Evolutionary conservation across 35 echinoderm and acorn worm species (phyloP).

Genomic region (Heliocidaris tuberculata): DNA sequence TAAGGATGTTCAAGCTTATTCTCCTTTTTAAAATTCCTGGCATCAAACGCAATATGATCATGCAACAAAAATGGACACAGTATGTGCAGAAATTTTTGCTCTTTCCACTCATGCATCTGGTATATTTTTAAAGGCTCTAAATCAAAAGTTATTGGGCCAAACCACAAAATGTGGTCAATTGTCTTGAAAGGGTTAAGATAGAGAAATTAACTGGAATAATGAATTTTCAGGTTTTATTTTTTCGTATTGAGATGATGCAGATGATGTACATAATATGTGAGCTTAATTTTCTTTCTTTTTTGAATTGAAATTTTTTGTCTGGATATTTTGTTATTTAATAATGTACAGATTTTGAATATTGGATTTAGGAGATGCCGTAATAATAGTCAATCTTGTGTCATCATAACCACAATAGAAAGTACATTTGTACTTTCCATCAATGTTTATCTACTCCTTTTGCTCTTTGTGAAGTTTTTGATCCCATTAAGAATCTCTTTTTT

Average conservation of each 20-base stretch:
- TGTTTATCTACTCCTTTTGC: not conserved
- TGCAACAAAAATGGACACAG: too few species aligned
- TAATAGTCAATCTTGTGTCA: not conserved
- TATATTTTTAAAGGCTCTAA: too few species aligned
- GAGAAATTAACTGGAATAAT: not conserved
- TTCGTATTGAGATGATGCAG: not conserved
- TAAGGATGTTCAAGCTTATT: too few species aligned
- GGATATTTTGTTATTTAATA: not conserved
- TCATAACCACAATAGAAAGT: not conserved
- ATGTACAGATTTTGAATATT: not conserved
- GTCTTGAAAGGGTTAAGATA: too few species aligned
- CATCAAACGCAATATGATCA: too few species aligned
- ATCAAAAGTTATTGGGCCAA: too few species aligned
- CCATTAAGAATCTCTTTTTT: not conserved
- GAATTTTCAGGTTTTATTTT: not conserved
- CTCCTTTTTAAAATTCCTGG: too few species aligned
- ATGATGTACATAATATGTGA: not conserved
- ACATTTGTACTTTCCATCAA: not conserved
- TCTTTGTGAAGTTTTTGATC: not conserved
- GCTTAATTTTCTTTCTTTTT: not conserved
- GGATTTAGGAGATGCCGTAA: not conserved
- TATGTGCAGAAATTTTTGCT: too few species aligned
- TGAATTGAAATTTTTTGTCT: not conserved
- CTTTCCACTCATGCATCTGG: too few species aligned
- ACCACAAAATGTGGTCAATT: too few species aligned